Base-by-base conservation (phyloP, 53 echinoderm and acorn worm species). In the Holothuria leucospilota region DNA sequence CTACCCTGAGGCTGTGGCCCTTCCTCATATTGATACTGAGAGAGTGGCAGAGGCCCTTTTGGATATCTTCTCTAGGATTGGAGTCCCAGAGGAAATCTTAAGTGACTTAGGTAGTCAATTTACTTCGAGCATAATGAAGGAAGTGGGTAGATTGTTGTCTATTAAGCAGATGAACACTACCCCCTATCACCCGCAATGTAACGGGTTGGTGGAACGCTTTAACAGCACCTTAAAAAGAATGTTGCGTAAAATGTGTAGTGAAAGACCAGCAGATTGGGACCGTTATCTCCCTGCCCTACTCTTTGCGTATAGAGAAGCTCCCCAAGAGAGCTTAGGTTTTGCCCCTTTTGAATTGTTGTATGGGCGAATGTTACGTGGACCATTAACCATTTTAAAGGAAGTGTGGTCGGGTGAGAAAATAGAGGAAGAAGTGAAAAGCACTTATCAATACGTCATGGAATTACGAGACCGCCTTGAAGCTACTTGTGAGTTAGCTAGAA, bases 401-500 rank as follows among this genome's bases (percentile, higher is more conserved):
- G 4, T 69, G 24, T 70, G 49, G 85, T 39, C 60, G 29, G 71
- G 62, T 5, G 42, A 42, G 9, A 65, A 41, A 20, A 69, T 2
- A 51, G n/a, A 6, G 70, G 34, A 51, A 4, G 85, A 85, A 60
- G 59, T 5, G 26, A 85, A 85, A 42, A 85, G 69, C 20, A 85
- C 85, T 29, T 85, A n/a, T 23, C 69, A 71, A 26, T 85, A 85
- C 71, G 51, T 85, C 2, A 59, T 69, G 13, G 85, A 85, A 28
- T 65, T 85, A 49, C n/a, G 71, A 4, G 39, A 73, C 11, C 21
- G 28, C 69, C 14, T 27, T 85, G 46, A 90, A 27, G 63, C 78
- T 16, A 90, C 90, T 18, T 90, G 90, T 59, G 40, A 59, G 28
- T 10, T 90, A 9, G 90, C 90, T 13, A 66, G 29, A 40, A 67